Percentiles rank a stretch among this genome's conserved stretches.
phyloP scores from a whole-genome alignment of 2,113 vertebrate genomes.

The Marmota flaviventris region DNA sequence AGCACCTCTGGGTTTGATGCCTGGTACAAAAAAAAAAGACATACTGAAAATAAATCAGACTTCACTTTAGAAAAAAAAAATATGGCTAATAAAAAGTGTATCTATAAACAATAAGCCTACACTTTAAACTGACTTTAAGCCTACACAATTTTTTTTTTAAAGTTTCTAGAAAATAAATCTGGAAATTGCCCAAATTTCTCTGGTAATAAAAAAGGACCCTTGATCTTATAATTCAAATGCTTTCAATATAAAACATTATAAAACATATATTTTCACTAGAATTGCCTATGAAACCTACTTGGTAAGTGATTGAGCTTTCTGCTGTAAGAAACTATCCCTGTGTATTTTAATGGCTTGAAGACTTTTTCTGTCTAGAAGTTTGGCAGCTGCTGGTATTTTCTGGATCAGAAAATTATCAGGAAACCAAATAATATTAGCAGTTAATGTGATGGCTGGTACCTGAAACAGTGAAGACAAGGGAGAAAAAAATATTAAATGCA shows the following conservation, averaged over 20 bases:
- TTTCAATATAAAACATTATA: not conserved
- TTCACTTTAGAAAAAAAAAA: slow-evolving; percentile 37
- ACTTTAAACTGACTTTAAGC: slow-evolving; percentile 15
- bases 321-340: slow-evolving; percentile 94
- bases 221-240: slow-evolving; percentile 24
- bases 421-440: slow-evolving; percentile 98
- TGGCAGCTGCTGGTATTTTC: slow-evolving; percentile 95
- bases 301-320: slow-evolving; percentile 94
- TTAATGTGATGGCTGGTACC: slow-evolving; percentile 98
- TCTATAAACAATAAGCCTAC: not conserved
- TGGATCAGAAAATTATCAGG: slow-evolving; percentile 94
- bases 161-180: not conserved
- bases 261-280: not conserved
- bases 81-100: not conserved
- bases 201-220: not conserved
- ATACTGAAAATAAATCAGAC: not conserved
- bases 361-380: slow-evolving; percentile 96
- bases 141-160: not conserved
- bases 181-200: not conserved
- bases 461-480: slow-evolving; percentile 74
- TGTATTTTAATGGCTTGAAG: slow-evolving; percentile 92
- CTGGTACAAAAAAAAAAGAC: not conserved
- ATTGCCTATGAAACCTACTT: slow-evolving; percentile 90
- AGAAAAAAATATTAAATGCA: not conserved
- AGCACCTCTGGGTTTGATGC: too few species aligned